Evolutionary conservation across 23 tunicate species (phyloP).

Genomic region (Halocynthia roretzi): DNA sequence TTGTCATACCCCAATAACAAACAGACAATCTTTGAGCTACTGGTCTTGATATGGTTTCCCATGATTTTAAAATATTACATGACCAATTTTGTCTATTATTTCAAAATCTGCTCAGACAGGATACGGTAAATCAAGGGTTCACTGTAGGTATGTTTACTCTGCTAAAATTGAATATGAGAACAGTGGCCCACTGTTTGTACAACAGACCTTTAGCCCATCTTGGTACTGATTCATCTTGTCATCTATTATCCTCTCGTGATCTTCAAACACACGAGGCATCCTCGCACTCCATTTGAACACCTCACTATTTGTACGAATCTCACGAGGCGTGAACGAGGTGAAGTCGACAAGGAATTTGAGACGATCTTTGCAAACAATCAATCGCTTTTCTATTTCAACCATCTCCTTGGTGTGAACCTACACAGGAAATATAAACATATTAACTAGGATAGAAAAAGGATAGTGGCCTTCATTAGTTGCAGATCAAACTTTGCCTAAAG

Average conservation of each 20-base stretch:
- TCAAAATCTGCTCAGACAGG: too few species aligned
- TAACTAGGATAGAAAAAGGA: too few species aligned
- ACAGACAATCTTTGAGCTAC: too few species aligned
- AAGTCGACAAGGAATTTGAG: conserved; percentile 78
- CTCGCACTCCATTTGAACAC: conserved; percentile 92
- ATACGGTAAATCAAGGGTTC: too few species aligned
- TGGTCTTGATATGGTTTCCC: too few species aligned
- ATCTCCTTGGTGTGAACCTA: conserved; percentile 67
- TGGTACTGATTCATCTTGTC: conserved; percentile 88
- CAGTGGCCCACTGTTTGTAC: too few species aligned
- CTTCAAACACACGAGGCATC: conserved; percentile 86
- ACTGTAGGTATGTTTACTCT: too few species aligned
- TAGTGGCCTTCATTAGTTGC: conserved; percentile 2
- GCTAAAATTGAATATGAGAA: too few species aligned
- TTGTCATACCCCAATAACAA: too few species aligned
- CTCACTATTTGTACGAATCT: conserved; percentile 76
- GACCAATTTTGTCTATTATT: too few species aligned
- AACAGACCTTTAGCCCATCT: conserved; percentile 78
- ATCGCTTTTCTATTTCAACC: conserved; percentile 58
- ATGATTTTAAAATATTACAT: too few species aligned
- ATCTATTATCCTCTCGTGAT: conserved; percentile 75
- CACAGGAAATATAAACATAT: not conserved
- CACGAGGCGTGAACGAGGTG: conserved; percentile 88
- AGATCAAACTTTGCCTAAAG: too few species aligned
- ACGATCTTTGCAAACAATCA: conserved; percentile 77